These are phyloP conservation scores for Oxyteleia sp. DNA, from an alignment of 2,888 invertebrate genomes.

Conservation along the genomic window DNA sequence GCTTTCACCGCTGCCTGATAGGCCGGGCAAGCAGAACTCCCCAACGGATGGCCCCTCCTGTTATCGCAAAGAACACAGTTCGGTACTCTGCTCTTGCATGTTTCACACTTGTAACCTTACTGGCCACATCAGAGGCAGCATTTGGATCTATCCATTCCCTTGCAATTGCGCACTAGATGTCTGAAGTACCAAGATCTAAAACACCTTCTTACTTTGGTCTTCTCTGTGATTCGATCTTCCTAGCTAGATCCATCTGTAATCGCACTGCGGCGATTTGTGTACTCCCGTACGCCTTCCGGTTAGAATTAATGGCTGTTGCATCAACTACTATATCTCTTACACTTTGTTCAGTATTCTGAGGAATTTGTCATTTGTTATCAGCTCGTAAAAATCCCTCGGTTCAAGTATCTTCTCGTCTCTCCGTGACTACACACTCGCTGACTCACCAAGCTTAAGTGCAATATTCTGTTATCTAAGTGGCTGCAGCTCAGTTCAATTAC, in stretches of 20 bases:
- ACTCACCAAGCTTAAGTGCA: no score
- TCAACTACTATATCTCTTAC: no score
- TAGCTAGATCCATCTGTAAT: not conserved
- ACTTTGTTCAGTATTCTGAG: no score
- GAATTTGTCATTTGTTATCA: not conserved
- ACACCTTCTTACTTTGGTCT: not conserved
- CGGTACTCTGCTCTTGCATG: not conserved
- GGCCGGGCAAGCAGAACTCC: conserved; percentile 13
- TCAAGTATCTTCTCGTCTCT: no score
- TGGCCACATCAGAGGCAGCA: conserved; percentile 15
- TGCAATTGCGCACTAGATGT: conserved; percentile 24
- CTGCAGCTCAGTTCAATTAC: no score
- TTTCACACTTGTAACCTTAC: not conserved
- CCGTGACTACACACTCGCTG: no score
- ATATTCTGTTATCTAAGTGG: no score
- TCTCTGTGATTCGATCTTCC: not conserved
- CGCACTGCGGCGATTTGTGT: not conserved
- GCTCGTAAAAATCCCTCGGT: no score
- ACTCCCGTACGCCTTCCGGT: not conserved
- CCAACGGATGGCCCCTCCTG: not conserved
- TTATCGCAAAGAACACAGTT: not conserved
- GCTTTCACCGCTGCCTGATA: conserved; percentile 18
- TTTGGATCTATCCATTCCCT: conserved; percentile 35
- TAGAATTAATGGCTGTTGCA: not conserved
- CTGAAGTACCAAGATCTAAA: conserved; percentile 2